Evolutionary conservation across 2,113 vertebrate species (phyloP).

Genomic region (Eptesicus fuscus): DNA sequence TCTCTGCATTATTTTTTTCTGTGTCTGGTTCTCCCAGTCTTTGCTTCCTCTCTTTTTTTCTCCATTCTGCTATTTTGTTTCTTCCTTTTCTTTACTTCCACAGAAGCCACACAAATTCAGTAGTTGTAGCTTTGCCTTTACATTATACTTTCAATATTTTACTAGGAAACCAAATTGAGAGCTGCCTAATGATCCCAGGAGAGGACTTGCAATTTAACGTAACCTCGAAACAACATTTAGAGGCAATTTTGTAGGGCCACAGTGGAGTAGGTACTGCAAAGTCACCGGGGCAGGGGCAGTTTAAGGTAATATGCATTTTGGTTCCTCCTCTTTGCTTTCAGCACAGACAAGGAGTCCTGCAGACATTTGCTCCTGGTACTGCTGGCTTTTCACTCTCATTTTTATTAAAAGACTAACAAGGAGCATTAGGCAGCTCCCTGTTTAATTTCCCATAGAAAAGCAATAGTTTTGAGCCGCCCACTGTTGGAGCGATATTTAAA

Average conservation of each 20-base stretch:
- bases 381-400: conserved; percentile 65
- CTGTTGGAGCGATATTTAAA: conserved; percentile 69
- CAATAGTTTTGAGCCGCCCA: conserved; percentile 65
- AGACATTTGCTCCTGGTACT: conserved; percentile 60
- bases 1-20: background rate
- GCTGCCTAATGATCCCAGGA: conserved; percentile 79
- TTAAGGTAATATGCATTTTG: conserved; percentile 64
- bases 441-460: conserved; percentile 77
- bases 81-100: background rate
- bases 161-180: conserved; percentile 77
- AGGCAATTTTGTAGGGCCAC: conserved; percentile 56
- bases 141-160: conserved; percentile 75
- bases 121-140: conserved; percentile 58
- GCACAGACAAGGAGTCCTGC: conserved; percentile 51
- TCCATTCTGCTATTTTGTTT: background rate
- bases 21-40: background rate
- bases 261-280: conserved; percentile 53
- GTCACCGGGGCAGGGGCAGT: conserved; percentile 38
- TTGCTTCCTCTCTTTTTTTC: fast-evolving
- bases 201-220: conserved; percentile 74
- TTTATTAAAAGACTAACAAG: conserved; percentile 76
- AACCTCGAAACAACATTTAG: conserved; percentile 74
- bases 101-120: conserved; percentile 63
- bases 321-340: conserved; percentile 69
- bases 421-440: conserved; percentile 73